A percentile compares a stretch with the other conserved stretches of the same genome.
Evolutionary conservation across 2,113 vertebrate genomes (phyloP).

Genomic region (Misgurnus anguillicaudatus): DNA sequence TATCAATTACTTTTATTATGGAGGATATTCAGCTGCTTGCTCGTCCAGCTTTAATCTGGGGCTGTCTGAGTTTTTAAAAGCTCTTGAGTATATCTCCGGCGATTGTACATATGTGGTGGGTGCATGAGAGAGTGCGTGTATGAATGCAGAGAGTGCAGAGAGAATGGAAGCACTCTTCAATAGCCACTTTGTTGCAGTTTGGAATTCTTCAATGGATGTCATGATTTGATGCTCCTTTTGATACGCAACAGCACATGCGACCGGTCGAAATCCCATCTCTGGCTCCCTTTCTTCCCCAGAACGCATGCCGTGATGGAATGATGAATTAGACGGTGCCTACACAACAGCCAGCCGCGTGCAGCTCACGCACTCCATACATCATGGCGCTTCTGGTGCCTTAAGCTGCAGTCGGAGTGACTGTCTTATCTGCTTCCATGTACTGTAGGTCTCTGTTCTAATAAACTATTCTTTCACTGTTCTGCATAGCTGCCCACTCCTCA

Average conservation of each 20-base stretch:
- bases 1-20: constrained; percentile 47
- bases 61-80: constrained; percentile 19
- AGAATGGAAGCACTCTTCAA: background rate
- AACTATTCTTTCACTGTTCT: constrained; percentile 4
- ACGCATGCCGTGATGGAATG: constrained; percentile 36
- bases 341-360: constrained; percentile 10
- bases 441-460: background rate
- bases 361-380: constrained; percentile 21
- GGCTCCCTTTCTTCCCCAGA: constrained; percentile 16
- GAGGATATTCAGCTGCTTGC: constrained; percentile 34
- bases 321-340: constrained; percentile 37
- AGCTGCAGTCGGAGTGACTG: constrained; percentile 25
- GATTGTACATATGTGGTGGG: background rate
- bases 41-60: constrained; percentile 44
- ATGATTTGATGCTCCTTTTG: constrained; percentile 7
- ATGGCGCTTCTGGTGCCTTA: constrained; percentile 21
- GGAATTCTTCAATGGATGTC: background rate
- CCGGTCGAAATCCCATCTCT: constrained; percentile 18
- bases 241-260: background rate
- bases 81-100: background rate
- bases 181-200: background rate
- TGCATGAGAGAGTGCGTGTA: background rate
- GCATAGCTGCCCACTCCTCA: constrained; percentile 27
- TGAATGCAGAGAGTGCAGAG: background rate
- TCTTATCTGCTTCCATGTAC: constrained; percentile 20